Evolutionary conservation across 2,888 invertebrate genomes (phyloP), one percentile per base, ranked within the genome.

Genomic region (Chrysopilus asiliformis): DNA sequence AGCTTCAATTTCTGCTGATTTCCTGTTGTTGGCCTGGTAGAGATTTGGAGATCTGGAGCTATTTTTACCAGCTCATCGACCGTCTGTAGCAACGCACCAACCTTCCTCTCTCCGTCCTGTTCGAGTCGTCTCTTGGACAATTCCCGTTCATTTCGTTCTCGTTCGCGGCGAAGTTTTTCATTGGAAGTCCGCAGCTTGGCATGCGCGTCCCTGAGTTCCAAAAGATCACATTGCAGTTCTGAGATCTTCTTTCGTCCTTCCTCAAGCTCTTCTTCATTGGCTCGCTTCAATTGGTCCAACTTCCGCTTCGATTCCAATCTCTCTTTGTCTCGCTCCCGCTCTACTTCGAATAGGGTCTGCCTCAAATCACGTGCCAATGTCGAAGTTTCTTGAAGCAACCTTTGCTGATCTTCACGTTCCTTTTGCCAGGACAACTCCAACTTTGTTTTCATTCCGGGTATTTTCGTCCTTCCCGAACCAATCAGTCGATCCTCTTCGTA

Each of bases 381-480:
- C 25, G 87, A 85, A 0, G 89, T 87, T 65, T 91, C 91, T 56
- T 87, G 86, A 19, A 91, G 64, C 25, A 91, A 62, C n/a, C 89
- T 68, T 48, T 89, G 89, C 51, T 89, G 87, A 51, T 91, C 90
- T 57, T 89, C 87, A 15, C 91, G 70, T 60, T 91, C 91, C 56
- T 89, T 91, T 53, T 89, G 89, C 91, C 91, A 91, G 1, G 89
- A 86, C 12, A 91, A 66, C 57, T 91, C 90, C 72, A 91, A 77
- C 35, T 84, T 76, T 2, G 90, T 85, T 51, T 83, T 79, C 48
- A 85, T 67, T 4, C 89, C 90, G 1, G 85, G 82, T 43, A 87
- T 79, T 53, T 87, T 81, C 2, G 85, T 81, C 42, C 90, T 69
- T 1, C 90, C 89, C 17, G 82, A 80, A 12, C 78, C 77, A 18